These are phyloP conservation scores for Empidonax traillii DNA, from an alignment of 2,113 vertebrate species.

Conservation along the genomic window DNA sequence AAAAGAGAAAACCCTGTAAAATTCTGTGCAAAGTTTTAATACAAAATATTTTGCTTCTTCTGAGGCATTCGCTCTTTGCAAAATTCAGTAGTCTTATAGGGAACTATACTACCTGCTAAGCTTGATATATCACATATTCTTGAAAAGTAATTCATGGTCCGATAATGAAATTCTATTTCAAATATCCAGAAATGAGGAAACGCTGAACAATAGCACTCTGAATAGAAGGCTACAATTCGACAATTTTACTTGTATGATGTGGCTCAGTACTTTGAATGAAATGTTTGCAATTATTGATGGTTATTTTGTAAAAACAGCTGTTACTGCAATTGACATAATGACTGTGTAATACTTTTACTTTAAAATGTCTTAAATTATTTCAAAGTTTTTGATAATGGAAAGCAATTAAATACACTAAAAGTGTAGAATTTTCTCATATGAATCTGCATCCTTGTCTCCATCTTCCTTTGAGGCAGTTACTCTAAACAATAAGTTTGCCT, in stretches of 20 bases:
- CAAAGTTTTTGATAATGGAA: background rate
- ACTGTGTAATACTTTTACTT: constrained; percentile 23
- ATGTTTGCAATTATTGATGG: constrained; percentile 69
- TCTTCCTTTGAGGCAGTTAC: background rate
- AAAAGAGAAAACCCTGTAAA: background rate
- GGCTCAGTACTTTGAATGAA: constrained; percentile 61
- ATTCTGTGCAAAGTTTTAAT: background rate
- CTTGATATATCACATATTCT: background rate
- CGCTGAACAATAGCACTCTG: background rate
- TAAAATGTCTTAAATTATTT: constrained; percentile 31
- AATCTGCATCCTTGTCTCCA: background rate
- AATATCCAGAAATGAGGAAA: background rate
- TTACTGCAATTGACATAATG: constrained; percentile 56
- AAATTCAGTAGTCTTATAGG: background rate
- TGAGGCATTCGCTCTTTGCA: background rate
- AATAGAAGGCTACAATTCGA: background rate
- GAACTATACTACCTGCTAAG: background rate
- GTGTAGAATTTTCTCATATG: background rate
- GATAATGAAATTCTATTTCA: background rate
- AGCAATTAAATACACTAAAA: background rate
- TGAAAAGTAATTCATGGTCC: background rate
- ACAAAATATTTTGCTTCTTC: background rate
- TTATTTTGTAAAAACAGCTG: constrained; percentile 69
- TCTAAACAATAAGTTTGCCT: background rate
- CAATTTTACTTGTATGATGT: background rate